Evolutionary conservation across 2,113 vertebrate species (phyloP).

Genomic region (Passer domesticus): DNA sequence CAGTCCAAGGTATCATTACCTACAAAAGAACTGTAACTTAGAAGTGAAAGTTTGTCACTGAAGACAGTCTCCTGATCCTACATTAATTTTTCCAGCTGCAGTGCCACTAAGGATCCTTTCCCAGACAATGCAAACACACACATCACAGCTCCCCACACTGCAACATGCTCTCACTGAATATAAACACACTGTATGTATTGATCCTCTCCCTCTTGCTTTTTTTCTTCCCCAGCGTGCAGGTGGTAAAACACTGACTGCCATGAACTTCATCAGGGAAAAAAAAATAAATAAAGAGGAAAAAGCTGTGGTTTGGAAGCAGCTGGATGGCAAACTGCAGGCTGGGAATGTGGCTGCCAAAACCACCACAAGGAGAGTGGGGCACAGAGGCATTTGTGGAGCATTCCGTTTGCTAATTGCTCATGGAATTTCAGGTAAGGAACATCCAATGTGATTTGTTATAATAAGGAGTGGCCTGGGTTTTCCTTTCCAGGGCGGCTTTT

Average conservation of each 20-base stretch:
- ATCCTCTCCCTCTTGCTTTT: conserved; percentile 56
- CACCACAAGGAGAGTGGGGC: neutral
- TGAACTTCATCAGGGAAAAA: conserved; percentile 40
- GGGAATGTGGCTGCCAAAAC: neutral
- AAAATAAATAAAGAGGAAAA: neutral
- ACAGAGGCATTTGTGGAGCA: neutral
- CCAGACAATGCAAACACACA: conserved; percentile 66
- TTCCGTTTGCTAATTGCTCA: neutral
- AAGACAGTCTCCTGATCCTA: conserved; percentile 66
- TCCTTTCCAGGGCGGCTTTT: neutral
- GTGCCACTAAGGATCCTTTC: conserved; percentile 55
- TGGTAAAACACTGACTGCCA: conserved; percentile 74
- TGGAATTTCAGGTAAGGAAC: neutral
- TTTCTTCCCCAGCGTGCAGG: conserved; percentile 56
- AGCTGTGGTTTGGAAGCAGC: conserved; percentile 44
- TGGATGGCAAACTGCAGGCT: conserved; percentile 48
- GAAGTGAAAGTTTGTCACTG: conserved; percentile 76
- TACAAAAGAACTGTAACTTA: conserved; percentile 71
- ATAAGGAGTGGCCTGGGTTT: neutral
- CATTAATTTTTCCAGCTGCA: conserved; percentile 74
- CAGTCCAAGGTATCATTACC: conserved; percentile 69
- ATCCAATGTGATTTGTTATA: neutral
- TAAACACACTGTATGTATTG: conserved; percentile 72
- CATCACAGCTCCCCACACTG: conserved; percentile 65
- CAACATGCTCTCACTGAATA: conserved; percentile 66